A percentile compares a stretch with the other conserved stretches of the same genome.
phyloP scores from a whole-genome alignment of 2,888 invertebrate species.

The Prenolepis imparis region DNA sequence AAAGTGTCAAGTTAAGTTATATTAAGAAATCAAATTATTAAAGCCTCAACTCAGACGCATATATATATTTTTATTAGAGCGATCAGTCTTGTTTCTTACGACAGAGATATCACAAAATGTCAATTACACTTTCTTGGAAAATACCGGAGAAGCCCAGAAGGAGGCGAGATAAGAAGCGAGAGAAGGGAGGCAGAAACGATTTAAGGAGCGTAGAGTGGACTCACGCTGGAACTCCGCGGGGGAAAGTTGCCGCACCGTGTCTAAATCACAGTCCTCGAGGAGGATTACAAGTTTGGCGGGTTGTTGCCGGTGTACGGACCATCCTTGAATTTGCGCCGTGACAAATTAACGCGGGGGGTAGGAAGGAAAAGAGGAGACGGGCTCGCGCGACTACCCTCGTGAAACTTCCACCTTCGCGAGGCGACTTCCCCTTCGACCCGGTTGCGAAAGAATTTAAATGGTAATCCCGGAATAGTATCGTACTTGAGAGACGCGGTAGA shows the following conservation, averaged over 20 bases:
- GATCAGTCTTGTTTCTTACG: not conserved
- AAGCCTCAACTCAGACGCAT: not conserved
- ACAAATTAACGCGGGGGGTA: conserved; percentile 72
- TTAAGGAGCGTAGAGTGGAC: conserved; percentile 65
- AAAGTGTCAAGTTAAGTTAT: not conserved
- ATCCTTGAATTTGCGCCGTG: conserved; percentile 61
- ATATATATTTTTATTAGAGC: not conserved
- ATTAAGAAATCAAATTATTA: not conserved
- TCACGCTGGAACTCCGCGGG: conserved; percentile 74
- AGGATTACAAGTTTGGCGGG: conserved; percentile 81
- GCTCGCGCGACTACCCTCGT: not conserved
- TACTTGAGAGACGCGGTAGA: not conserved
- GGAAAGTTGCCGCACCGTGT: conserved; percentile 79
- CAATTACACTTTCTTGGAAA: conserved; percentile 1
- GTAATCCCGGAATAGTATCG: conserved; percentile 58
- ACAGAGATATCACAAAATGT: not conserved
- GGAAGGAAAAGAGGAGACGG: not conserved
- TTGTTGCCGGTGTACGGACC: conserved; percentile 53
- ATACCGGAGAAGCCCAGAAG: not conserved
- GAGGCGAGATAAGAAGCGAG: not conserved
- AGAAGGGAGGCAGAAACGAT: conserved; percentile 65
- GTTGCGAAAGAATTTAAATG: conserved; percentile 68
- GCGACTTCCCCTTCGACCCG: not conserved
- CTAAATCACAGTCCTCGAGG: conserved; percentile 79
- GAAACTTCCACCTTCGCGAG: not conserved